Base-by-base conservation (phyloP, 2,113 vertebrate genomes). In the Athene noctua region DNA sequence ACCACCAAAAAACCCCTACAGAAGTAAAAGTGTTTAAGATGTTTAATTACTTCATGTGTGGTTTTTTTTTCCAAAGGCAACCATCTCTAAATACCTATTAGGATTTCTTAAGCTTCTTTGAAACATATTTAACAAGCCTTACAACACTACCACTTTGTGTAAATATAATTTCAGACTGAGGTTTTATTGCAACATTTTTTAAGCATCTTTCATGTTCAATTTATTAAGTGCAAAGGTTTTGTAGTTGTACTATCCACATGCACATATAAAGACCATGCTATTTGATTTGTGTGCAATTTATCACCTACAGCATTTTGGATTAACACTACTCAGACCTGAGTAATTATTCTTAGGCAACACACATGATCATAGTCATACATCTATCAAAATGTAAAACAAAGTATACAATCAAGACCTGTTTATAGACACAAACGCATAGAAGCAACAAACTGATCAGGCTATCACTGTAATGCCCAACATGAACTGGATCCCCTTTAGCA, bases 21-120 rank as follows among this genome's bases (percentile, higher is more conserved):
- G 49, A 92, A 92, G 88, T 85, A 75, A 62, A 81, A 89, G 13
- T 30, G 29, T 66, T 85, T 46, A 86, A 84, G 71, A 52, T 49
- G 47, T 20, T 95, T 59, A 5, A 6, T 47, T 79, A 51, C 29
- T 80, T 79, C 27, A 11, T 80, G 16, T 23, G 17, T 22, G 10
- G 38, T 38, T 38, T 38, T 38, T 38, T 58, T 65, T 40, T 59
- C 27, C 18, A 15, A 61, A 92, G 16, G 20, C 36, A 90, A 32
- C 6, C 25, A n/a, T 52, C 27, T 42, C 49, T 21, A 63, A 4
- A 38, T 15, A 49, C 14, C 44, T 86, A 77, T 16, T 32, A 67
- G 27, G 44, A 25, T 47, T 73, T 78, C 14, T 13, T 58, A 23
- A 25, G 15, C 7, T 75, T 55, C 46, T 74, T 46, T 46, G 36